Percentiles rank a stretch among this genome's conserved stretches.
Conservation (phyloP, 2,113 vertebrate genomes). For the Archocentrus centrarchus region DNA sequence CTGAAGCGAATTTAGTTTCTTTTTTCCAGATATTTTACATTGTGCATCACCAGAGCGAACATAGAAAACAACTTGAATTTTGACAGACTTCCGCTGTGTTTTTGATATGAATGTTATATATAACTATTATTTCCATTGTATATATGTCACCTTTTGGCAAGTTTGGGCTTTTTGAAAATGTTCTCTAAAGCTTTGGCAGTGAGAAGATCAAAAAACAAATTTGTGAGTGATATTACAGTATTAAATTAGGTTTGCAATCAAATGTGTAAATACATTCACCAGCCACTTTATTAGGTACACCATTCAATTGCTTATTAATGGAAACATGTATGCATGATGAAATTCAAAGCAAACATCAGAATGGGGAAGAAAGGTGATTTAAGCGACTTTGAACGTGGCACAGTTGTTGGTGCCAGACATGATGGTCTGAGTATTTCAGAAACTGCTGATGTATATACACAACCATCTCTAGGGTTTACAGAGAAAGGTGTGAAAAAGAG, state of each 20-base stretch:
- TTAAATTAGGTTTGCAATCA: not conserved
- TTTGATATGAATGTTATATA: not conserved
- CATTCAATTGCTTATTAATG: no score
- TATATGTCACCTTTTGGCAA: not conserved
- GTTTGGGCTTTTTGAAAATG: not conserved
- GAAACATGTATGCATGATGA: not conserved
- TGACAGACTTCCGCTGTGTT: not conserved
- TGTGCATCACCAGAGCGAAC: not conserved
- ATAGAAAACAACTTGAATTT: not conserved
- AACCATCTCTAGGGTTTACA: not conserved
- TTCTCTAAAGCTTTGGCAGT: not conserved
- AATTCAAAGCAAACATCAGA: not conserved
- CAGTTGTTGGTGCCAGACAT: no score
- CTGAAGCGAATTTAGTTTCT: not conserved
- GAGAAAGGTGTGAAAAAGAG: not conserved
- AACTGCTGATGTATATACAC: not conserved
- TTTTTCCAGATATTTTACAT: not conserved
- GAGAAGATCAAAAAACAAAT: not conserved
- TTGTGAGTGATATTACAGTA: not conserved
- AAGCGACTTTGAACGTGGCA: no score
- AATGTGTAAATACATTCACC: no score
- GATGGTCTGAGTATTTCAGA: not conserved
- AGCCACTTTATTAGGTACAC: not conserved
- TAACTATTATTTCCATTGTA: not conserved
- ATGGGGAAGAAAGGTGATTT: not conserved